Evolutionary conservation across 2,888 invertebrate genomes (phyloP), one percentile per base, ranked within the genome.

Genomic region (Drosophila pegasa): DNA sequence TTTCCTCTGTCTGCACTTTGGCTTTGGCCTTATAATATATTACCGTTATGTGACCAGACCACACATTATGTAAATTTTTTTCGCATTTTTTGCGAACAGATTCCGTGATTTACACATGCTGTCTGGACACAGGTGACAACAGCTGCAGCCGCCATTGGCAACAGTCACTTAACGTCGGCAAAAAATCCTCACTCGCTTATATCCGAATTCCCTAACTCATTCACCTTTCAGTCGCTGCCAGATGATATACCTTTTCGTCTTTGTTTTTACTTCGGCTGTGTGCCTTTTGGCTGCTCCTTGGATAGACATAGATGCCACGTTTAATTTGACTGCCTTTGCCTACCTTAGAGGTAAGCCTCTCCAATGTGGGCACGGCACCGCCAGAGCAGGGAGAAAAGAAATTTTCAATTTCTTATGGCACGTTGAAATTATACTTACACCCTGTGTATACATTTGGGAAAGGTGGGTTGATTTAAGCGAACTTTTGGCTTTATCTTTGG

Each of bases 31-130:
- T 58, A 75, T 35, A 56, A 73, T 70, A 85, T 88, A 87, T 81
- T 81, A 90, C 90, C 89, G 90, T 90, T 90, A 90, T 88, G 87
- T 80, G 78, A 74, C 87, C 83, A 74, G 84, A 87, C 84, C 81
- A 84, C 83, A 87, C 87, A 82, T 84, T 84, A 82, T 87, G 81
- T 70, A 80, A 70, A 84, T 73, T 78, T 54, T 52, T 31, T 55
- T n/a, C 47, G 12, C 29, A 35, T 43, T 61, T 67, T 68, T 60
- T 50, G n/a, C 43, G 48, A 68, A 48, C 75, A 63, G 54, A 61
- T 72, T 68, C 58, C 40, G 76, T 59, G 72, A 80, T 84, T 84
- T 87, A 87, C 72, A 40, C 56, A 45, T 57, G 48, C 37, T 63
- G 67, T 43, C 67, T 70, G 71, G 70, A 58, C 74, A 78, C 86